Evolutionary conservation across 1,140 invertebrate species (phyloP), one percentile per base, ranked within the genome.

Genomic region (Hylyphantes graminicola): DNA sequence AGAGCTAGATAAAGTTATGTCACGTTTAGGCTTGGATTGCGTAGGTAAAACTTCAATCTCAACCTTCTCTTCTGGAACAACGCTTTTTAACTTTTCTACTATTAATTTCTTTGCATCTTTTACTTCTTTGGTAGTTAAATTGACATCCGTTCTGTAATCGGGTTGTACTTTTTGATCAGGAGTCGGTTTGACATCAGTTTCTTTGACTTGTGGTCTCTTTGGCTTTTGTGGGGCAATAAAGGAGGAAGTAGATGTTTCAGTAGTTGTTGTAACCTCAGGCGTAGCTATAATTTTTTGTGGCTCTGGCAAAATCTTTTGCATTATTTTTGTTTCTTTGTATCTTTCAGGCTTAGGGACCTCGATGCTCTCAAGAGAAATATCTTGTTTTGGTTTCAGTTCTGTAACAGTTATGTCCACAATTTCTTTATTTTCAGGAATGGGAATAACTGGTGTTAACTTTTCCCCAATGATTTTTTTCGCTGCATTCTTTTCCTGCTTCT

Each of bases 381-480:
- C 76, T 85, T 82, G 68, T 51, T 83, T 82, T 21, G 77, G 79
- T 53, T 85, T 83, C 13, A 35, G 55, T 70, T 87, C 63, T n/a
- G 54, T 75, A 12, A 72, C 81, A 17, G 68, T 86, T 54, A 68
- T 70, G 78, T 85, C 85, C 12, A 74, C 13, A 9, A 64, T 63
- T 54, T 74, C 51, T 57, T 70, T 76, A 53, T 78, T 63, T 12
- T 80, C 63, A 7, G 53, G 19, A 19, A n/a, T 48, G 19, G 51
- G 76, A 67, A 15, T 72, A 50, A 55, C 53, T 85, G 85, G 9
- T 50, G 59, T 77, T 48, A 84, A 48, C 17, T 17, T 55, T 0
- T 85, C 67, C 3, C 48, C 59, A 64, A 73, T 76, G 19, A 61
- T 54, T 85, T 76, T 63, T 63, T 77, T 75, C 6, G 72, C 64